Base-by-base conservation (phyloP, 1,140 invertebrate species). In the Oncopeltus fasciatus region DNA sequence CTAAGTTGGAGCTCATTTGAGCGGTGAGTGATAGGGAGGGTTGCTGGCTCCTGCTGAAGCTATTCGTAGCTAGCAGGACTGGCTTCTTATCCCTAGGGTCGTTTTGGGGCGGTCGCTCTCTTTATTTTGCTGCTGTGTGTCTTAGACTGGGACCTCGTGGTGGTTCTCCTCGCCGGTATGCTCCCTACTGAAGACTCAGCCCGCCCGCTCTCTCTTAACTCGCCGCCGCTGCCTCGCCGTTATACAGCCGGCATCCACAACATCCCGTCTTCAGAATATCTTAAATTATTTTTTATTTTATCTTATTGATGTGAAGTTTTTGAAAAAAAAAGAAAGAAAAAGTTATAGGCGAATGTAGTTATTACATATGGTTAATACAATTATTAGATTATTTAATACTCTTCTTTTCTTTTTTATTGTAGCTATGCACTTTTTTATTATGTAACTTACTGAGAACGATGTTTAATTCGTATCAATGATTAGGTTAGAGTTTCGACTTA, bases 81-180 rank as follows among this genome's bases (percentile, higher is more conserved):
- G 18, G 5, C 18, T 57, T 57, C 20, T 8, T 51, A 18, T 51
- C 24, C n/a, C n/a, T n/a, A n/a, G n/a, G n/a, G n/a, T n/a, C n/a
- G n/a, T n/a, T n/a, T 51, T 18, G 8, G 24, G 8, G 47, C n/a
- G 24, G 16, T 51, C 47, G 9, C 9, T 51, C 9, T 16, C n/a
- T n/a, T 33, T 11, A 58, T 58, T 9, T 38, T 21, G 43, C 31
- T 43, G 29, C 43, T 27, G 31, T 57, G 72, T 73, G 74, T 76
- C 78, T 67, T 78, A 84, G 83, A 77, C 81, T 83, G 67, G 81
- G 81, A 67, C 79, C 84, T 75, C 78, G 83, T 71, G 83, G 83
- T 69, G 80, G 84, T 64, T 87, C 86, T 67, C 86, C 85, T 64
- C 81, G 85, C 73, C 81, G 86, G 75, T 88, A 87, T 75, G 84